A percentile compares a stretch with the other conserved stretches of the same genome.
These are phyloP conservation scores for Siderastrea radians DNA, from an alignment of 92 coral and sea anemone species.

Conservation along the genomic window DNA sequence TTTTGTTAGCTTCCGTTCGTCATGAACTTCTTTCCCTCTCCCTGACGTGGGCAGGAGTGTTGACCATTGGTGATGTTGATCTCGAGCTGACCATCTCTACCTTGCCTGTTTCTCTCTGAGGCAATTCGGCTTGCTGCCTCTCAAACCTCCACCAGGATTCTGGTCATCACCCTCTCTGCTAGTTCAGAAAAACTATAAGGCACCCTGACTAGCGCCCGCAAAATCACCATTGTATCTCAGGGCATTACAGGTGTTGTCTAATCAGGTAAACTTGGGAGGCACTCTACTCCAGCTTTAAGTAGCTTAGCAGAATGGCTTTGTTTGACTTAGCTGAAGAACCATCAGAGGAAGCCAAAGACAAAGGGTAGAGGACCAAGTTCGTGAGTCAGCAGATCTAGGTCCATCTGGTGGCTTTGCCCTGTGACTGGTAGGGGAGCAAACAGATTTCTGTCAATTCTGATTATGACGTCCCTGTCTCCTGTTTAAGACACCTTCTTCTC, in stretches of 20 bases:
- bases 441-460: constrained; percentile 66
- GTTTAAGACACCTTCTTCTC: constrained; percentile 49
- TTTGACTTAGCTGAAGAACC: constrained; percentile 59
- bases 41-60: constrained; percentile 63
- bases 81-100: constrained; percentile 36
- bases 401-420: constrained; percentile 72
- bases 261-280: constrained; percentile 43
- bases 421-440: constrained; percentile 76
- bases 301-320: constrained; percentile 57
- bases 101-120: constrained; percentile 32
- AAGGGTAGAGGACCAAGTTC: constrained; percentile 44
- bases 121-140: constrained; percentile 41
- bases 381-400: constrained; percentile 53
- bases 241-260: constrained; percentile 49
- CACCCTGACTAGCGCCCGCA: constrained; percentile 14
- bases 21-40: constrained; percentile 2
- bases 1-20: constrained; percentile 50
- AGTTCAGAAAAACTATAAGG: constrained; percentile 25
- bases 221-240: constrained; percentile 64
- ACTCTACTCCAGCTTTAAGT: constrained; percentile 47
- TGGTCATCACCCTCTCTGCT: constrained; percentile 23
- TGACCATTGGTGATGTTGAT: constrained; percentile 46
- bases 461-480: constrained; percentile 44
- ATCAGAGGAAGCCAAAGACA: constrained; percentile 46
- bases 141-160: constrained; percentile 47